Percentiles rank a stretch among this genome's conserved stretches.
Evolutionary conservation across 1,140 invertebrate genomes (phyloP).

Genomic region (Bathynomus jamesi): DNA sequence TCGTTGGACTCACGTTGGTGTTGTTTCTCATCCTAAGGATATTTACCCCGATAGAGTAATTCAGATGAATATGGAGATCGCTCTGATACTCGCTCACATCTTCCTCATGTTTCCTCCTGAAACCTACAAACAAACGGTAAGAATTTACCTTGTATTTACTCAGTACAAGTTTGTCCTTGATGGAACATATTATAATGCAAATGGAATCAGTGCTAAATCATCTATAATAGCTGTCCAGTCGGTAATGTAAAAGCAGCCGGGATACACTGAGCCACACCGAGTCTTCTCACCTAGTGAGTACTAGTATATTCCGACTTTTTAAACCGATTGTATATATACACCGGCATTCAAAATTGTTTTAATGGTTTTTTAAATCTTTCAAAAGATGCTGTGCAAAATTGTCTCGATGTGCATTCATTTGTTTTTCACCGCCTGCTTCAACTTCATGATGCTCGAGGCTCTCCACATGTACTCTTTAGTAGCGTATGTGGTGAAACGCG

Average conservation of each 20-base stretch:
- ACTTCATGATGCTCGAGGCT: conserved; percentile 41
- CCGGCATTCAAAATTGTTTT: not conserved
- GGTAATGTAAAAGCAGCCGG: too few species aligned
- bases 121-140: conserved; percentile 14
- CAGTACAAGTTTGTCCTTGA: not conserved
- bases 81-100: conserved; percentile 39
- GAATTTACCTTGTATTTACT: not conserved
- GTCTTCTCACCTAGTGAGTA: too few species aligned
- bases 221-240: too few species aligned
- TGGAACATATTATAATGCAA: too few species aligned
- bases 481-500: conserved; percentile 41
- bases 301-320: too few species aligned
- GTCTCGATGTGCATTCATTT: conserved; percentile 41
- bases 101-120: conserved; percentile 38
- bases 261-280: too few species aligned
- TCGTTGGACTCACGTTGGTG: conserved; percentile 38
- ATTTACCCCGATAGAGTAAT: conserved; percentile 41
- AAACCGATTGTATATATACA: too few species aligned
- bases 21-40: conserved; percentile 40
- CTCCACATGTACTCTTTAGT: conserved; percentile 42
- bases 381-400: conserved; percentile 36
- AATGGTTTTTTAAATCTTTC: not conserved
- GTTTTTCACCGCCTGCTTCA: conserved; percentile 43
- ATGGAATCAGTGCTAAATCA: too few species aligned
- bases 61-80: conserved; percentile 43